phyloP scores from a whole-genome alignment of 2,888 invertebrate species.

The Sarcophaga variegata region DNA sequence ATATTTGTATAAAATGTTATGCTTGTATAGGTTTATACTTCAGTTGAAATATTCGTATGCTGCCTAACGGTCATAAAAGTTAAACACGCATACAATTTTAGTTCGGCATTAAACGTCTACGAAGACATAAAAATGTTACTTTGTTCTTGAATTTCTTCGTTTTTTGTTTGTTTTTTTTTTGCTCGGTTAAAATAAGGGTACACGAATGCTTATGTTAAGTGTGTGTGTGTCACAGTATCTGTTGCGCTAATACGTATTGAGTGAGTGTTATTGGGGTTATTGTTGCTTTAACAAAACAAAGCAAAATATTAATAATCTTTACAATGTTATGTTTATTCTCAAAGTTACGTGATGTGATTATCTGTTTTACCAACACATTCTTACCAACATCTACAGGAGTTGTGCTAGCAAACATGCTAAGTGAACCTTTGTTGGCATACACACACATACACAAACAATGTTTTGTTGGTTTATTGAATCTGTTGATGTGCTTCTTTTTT shows the following conservation, averaged over 20 bases:
- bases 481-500: slow-evolving; percentile 1
- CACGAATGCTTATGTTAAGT: background rate
- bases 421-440: too few species aligned
- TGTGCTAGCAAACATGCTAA: background rate
- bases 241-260: background rate
- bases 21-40: slow-evolving; percentile 41
- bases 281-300: slow-evolving; percentile 19
- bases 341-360: slow-evolving; percentile 43
- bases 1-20: slow-evolving; percentile 54
- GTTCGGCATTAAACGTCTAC: background rate
- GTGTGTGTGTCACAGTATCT: background rate
- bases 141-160: background rate
- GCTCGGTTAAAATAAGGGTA: background rate
- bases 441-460: background rate
- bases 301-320: too few species aligned
- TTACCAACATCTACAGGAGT: background rate
- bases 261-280: background rate
- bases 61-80: slow-evolving; percentile 51
- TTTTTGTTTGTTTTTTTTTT: background rate
- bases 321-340: too few species aligned
- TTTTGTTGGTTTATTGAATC: slow-evolving; percentile 33
- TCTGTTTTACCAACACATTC: background rate
- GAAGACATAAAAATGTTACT: slow-evolving; percentile 19
- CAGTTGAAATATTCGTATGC: slow-evolving; percentile 57
- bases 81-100: background rate